Evolutionary conservation across 2,797 vertebrate genomes (phyloP).

Genomic region (Schizothorax lantsangensis): DNA sequence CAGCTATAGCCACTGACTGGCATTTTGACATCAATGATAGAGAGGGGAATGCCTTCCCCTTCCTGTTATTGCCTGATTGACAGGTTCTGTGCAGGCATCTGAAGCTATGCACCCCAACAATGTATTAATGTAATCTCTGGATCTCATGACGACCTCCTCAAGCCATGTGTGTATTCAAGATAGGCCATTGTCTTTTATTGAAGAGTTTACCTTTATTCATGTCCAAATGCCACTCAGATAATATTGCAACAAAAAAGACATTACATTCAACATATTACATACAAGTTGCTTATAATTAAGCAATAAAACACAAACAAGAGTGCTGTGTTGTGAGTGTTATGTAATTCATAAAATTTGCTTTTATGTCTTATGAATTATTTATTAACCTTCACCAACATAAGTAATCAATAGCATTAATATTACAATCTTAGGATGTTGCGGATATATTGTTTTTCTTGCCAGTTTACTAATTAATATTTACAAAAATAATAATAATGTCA

Average conservation of each 20-base stretch:
- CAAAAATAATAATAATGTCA: neutral
- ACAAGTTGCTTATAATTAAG: neutral
- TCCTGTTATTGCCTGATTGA: conserved; percentile 8
- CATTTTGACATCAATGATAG: conserved; percentile 10
- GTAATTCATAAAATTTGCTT: neutral
- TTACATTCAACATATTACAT: neutral
- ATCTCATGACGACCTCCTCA: neutral
- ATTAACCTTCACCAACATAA: neutral
- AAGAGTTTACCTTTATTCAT: neutral
- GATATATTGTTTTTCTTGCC: neutral
- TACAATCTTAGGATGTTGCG: neutral
- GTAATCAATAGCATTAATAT: neutral
- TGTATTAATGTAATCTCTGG: conserved; percentile 29
- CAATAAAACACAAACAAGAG: neutral
- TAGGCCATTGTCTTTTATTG: neutral
- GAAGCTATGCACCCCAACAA: neutral
- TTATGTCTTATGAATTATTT: neutral
- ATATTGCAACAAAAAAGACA: neutral
- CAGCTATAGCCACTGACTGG: neutral
- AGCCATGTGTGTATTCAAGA: neutral
- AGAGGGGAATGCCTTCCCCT: neutral
- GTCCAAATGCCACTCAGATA: neutral
- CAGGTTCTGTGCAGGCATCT: neutral
- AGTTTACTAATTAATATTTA: neutral
- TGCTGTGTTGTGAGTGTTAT: neutral